A percentile compares a stretch with the other conserved stretches of the same genome.
Conservation (phyloP, 2,888 invertebrate genomes). For the Machimus rusticus region DNA sequence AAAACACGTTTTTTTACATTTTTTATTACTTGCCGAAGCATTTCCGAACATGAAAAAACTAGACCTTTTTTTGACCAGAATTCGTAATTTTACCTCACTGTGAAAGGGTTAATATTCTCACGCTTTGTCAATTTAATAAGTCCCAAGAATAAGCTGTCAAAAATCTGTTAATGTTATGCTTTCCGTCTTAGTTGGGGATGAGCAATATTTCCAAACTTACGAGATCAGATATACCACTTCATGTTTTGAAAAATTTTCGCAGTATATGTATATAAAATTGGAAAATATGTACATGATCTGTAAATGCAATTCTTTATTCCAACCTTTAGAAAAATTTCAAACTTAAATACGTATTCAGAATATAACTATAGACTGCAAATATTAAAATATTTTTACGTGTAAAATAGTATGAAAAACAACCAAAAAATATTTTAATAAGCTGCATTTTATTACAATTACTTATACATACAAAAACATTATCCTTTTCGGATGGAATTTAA, state of each 20-base stretch:
- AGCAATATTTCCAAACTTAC: not conserved
- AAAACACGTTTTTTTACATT: no score
- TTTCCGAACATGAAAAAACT: no score
- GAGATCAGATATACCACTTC: not conserved
- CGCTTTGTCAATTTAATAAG: not conserved
- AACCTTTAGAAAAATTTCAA: not conserved
- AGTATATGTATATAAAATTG: no score
- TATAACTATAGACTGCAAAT: not conserved
- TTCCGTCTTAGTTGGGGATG: not conserved
- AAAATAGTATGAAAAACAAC: not conserved
- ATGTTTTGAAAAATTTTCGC: no score
- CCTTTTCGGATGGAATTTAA: not conserved
- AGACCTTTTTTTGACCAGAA: no score
- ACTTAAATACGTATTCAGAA: not conserved
- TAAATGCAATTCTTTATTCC: not conserved
- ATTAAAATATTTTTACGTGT: not conserved
- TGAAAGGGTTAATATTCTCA: not conserved
- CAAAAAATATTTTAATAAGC: not conserved
- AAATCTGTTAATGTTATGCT: not conserved
- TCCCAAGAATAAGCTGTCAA: not conserved
- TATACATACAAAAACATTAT: not conserved
- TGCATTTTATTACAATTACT: not conserved
- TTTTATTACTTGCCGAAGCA: no score
- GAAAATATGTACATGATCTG: no score
- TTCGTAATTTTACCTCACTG: no score